Evolutionary conservation across 2,797 vertebrate species (phyloP).

Genomic region (Okamejei kenojei): DNA sequence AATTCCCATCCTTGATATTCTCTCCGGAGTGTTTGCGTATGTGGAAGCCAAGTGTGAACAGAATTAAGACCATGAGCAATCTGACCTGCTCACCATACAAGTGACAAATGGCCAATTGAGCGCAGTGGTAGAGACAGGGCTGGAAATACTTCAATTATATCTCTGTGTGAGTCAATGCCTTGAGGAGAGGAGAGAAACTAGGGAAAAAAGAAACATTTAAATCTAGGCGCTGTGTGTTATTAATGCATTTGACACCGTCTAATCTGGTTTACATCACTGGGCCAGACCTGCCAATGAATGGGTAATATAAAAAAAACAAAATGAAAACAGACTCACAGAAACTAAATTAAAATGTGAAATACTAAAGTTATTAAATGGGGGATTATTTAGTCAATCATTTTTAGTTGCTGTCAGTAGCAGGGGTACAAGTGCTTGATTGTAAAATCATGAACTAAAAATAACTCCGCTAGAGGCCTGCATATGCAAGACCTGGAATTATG

Average conservation of each 20-base stretch:
- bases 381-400: constrained; percentile 2
- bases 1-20: not conserved
- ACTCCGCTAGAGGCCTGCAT: not conserved
- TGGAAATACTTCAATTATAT: not conserved
- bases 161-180: constrained; percentile 6
- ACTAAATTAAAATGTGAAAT: constrained; percentile 17
- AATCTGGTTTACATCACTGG: constrained; percentile 27
- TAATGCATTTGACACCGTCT: not conserved
- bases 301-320: constrained; percentile 16
- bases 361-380: not conserved
- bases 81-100: not conserved
- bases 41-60: not conserved
- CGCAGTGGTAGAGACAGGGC: not conserved
- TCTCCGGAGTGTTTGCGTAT: not conserved
- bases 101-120: not conserved
- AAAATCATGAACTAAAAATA: not conserved
- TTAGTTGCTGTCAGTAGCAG: not conserved
- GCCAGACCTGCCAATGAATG: constrained; percentile 7
- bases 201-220: constrained; percentile 18
- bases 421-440: not conserved
- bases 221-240: constrained; percentile 15
- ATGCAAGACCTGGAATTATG: not conserved
- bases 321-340: not conserved
- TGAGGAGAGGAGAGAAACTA: not conserved
- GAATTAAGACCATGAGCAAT: not conserved